Percentiles rank a stretch among this genome's conserved stretches.
Conservation (phyloP, 2,888 invertebrate genomes). For the Phrixothrix hirtus region DNA sequence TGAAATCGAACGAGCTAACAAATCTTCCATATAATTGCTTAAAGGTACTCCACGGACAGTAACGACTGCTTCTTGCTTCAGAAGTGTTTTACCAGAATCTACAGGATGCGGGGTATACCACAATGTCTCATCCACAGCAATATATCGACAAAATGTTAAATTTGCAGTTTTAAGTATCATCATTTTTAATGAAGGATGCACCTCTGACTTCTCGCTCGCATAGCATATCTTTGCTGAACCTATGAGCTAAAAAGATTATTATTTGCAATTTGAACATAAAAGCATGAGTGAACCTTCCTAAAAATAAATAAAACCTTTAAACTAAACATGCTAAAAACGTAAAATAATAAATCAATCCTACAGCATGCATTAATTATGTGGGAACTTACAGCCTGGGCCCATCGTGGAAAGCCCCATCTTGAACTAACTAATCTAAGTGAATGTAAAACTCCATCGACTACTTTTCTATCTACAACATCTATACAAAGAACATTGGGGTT, state of each 20-base stretch:
- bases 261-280: no score
- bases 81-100: conserved; percentile 78
- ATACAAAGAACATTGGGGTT: conserved; percentile 95
- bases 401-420: conserved; percentile 92
- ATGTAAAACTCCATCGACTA: conserved; percentile 83
- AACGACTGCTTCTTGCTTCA: conserved; percentile 94
- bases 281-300: no score
- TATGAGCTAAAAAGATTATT: conserved; percentile 76
- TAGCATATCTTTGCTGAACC: conserved; percentile 91
- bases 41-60: conserved; percentile 92
- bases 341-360: background rate
- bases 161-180: conserved; percentile 93
- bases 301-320: no score
- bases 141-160: conserved; percentile 87
- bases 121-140: conserved; percentile 92
- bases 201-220: conserved; percentile 93
- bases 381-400: conserved; percentile 86
- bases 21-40: conserved; percentile 91
- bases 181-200: conserved; percentile 78
- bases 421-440: conserved; percentile 94
- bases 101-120: conserved; percentile 87
- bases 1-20: conserved; percentile 86
- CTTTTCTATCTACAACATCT: conserved; percentile 90
- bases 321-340: no score
- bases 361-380: no score